Percentiles rank a stretch among this genome's conserved stretches.
Conservation (phyloP, 2,888 invertebrate species). For the Tenthredo scrophulariae region DNA sequence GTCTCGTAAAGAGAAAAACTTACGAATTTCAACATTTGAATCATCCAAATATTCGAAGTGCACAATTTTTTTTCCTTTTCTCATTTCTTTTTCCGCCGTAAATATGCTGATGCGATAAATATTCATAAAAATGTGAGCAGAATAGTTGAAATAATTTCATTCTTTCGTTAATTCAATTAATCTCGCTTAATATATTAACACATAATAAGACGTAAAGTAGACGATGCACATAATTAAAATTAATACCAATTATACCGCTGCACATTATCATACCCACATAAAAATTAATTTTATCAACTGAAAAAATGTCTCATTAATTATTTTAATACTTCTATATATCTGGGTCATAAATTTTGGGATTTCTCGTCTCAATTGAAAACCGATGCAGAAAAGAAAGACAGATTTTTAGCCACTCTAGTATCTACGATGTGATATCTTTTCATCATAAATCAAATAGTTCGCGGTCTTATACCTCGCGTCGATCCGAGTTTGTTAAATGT, state of each 20-base stretch:
- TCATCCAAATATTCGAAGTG: background rate
- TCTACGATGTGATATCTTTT: background rate
- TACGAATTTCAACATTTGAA: background rate
- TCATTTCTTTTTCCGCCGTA: background rate
- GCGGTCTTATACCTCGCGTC: background rate
- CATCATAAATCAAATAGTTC: background rate
- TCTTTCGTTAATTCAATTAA: background rate
- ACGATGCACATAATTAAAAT: background rate
- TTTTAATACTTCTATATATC: background rate
- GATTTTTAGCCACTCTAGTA: no score
- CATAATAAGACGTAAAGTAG: background rate
- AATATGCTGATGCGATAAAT: conserved; percentile 12
- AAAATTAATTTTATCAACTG: background rate
- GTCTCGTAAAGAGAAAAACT: background rate
- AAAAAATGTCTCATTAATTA: background rate
- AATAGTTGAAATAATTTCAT: conserved; percentile 13
- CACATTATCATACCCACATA: no score
- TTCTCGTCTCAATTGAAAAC: no score
- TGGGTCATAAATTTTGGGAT: background rate
- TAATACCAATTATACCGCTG: background rate
- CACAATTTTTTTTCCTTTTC: background rate
- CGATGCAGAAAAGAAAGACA: no score
- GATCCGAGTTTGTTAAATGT: background rate
- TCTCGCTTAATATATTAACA: background rate
- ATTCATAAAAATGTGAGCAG: background rate